phyloP scores from a whole-genome alignment of 2,113 vertebrate genomes.

The Hippocampus comes region DNA sequence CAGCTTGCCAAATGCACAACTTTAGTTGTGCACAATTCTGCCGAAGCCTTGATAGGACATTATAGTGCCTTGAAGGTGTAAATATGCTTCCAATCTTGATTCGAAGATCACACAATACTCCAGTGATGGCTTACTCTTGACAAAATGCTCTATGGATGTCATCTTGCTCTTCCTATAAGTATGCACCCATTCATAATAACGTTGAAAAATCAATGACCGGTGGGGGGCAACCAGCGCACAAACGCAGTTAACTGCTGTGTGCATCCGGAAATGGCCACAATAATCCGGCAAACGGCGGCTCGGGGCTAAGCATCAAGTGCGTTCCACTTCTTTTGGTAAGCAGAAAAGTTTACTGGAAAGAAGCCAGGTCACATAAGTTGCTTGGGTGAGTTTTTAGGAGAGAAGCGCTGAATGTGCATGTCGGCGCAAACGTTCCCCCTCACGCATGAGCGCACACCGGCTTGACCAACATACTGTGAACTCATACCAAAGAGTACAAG shows the following conservation, averaged over 20 bases:
- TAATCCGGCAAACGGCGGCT: not conserved
- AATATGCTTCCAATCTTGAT: not conserved
- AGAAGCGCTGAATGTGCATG: constrained; percentile 50
- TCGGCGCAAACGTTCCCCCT: constrained; percentile 13
- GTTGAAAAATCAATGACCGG: not conserved
- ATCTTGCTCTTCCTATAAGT: not conserved
- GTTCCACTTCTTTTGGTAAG: constrained; percentile 29
- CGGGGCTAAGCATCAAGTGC: constrained; percentile 13
- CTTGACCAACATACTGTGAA: constrained; percentile 37
- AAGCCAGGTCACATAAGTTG: constrained; percentile 30
- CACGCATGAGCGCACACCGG: constrained; percentile 19
- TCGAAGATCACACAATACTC: constrained; percentile 1
- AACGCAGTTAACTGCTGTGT: not conserved
- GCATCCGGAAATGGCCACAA: not conserved
- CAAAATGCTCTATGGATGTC: not conserved
- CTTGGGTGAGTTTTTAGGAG: constrained; percentile 29
- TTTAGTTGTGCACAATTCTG: not conserved
- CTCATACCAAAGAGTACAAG: constrained; percentile 17
- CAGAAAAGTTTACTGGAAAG: constrained; percentile 44
- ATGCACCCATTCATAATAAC: not conserved
- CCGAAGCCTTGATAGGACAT: not conserved
- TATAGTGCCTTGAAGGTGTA: not conserved
- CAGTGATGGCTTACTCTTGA: not conserved
- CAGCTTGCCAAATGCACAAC: not conserved
- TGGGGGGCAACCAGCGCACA: not conserved